Evolutionary conservation across 2,888 invertebrate species (phyloP).

Genomic region (Caenorhabditis japonica): DNA sequence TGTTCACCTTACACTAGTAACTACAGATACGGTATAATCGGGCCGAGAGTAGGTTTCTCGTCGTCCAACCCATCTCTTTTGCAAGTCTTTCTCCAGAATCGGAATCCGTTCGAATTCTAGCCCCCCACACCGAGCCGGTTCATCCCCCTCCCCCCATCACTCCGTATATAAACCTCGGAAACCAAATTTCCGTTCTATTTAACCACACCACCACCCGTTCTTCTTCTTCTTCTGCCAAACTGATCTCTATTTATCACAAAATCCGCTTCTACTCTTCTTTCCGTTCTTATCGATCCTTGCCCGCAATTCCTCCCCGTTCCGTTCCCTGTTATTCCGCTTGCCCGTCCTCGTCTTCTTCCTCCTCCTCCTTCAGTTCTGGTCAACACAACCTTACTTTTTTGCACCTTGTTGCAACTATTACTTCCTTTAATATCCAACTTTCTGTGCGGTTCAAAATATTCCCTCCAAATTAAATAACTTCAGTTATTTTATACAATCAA

Average conservation of each 20-base stretch:
- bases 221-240: slow-evolving; percentile 17
- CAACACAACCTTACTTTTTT: neutral
- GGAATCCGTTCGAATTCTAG: neutral
- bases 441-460: slow-evolving; percentile 17
- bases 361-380: slow-evolving; percentile 11
- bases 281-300: slow-evolving; percentile 11
- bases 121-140: slow-evolving; percentile 7
- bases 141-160: neutral
- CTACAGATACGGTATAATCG: slow-evolving; percentile 2
- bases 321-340: slow-evolving; percentile 4
- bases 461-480: too few species aligned
- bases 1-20: slow-evolving; percentile 2
- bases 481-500: too few species aligned
- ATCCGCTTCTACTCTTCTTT: slow-evolving; percentile 4
- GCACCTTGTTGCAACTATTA: slow-evolving; percentile 12
- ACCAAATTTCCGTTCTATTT: neutral
- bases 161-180: neutral
- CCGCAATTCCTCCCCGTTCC: neutral
- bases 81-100: slow-evolving; percentile 8
- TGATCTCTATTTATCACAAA: slow-evolving; percentile 37
- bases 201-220: neutral
- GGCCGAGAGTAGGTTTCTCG: slow-evolving; percentile 14
- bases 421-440: slow-evolving; percentile 1
- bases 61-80: slow-evolving; percentile 1
- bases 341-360: slow-evolving; percentile 7